Percentiles rank a stretch among this genome's conserved stretches.
Evolutionary conservation across 2,113 vertebrate genomes (phyloP).

Genomic region (Gymnarchus niloticus): DNA sequence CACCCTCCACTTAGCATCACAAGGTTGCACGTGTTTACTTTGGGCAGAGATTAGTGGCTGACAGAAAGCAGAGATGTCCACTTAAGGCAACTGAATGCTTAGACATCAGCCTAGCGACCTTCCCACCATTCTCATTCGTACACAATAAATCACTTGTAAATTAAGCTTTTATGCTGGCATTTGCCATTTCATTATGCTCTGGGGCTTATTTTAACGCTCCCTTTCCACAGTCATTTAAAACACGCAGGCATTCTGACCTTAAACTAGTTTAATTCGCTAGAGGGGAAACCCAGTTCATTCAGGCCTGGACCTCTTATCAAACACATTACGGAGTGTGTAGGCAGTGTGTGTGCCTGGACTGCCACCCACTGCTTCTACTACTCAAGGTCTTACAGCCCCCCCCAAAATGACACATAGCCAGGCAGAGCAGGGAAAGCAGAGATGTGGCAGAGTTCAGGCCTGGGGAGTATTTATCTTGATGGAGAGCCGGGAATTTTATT

Average conservation of each 20-base stretch:
- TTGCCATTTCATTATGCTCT: conserved; percentile 9
- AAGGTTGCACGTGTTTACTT: conserved; percentile 1
- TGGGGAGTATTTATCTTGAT: conserved; percentile 26
- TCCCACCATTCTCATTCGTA: conserved; percentile 6
- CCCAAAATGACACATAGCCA: not conserved
- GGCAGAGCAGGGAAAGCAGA: not conserved
- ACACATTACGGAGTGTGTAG: not conserved
- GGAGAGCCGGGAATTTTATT: conserved; percentile 26
- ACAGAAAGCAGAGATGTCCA: conserved; percentile 3
- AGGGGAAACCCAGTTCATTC: conserved; percentile 53
- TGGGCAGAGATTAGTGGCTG: conserved; percentile 5
- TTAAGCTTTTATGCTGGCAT: conserved; percentile 1
- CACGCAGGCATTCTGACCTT: conserved; percentile 28
- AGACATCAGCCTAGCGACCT: not conserved
- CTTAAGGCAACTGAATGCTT: not conserved
- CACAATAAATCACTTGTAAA: not conserved
- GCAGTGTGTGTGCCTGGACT: not conserved
- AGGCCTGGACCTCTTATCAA: conserved; percentile 17
- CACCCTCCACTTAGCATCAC: not conserved
- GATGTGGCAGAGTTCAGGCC: conserved; percentile 16
- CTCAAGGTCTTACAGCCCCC: not conserved
- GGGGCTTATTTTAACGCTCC: not conserved
- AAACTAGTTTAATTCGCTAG: conserved; percentile 52
- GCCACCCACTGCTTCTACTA: not conserved
- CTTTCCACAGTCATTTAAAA: not conserved